Conservation (phyloP, 2,888 invertebrate genomes). For the Odontothrips loti region DNA sequence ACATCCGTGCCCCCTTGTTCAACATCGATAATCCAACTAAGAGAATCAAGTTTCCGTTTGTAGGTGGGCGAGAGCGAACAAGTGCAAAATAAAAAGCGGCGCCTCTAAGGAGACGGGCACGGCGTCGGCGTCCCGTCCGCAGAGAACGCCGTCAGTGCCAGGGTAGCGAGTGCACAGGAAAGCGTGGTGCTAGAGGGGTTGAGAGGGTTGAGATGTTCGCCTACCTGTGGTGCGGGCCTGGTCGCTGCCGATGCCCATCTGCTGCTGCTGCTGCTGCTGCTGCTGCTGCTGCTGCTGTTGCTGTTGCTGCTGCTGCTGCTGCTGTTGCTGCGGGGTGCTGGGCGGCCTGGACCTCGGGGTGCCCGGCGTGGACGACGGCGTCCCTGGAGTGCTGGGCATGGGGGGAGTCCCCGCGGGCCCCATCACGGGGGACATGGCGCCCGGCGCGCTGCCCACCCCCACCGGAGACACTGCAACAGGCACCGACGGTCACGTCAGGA, state of each 20-base stretch:
- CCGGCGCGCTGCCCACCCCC: neutral
- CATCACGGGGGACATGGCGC: neutral
- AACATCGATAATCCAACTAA: too few relatives aligned
- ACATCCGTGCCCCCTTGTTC: too few relatives aligned
- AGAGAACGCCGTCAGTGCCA: too few relatives aligned
- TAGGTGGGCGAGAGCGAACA: too few relatives aligned
- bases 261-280: neutral
- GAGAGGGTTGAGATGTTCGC: neutral
- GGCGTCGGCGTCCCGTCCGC: too few relatives aligned
- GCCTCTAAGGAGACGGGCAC: too few relatives aligned
- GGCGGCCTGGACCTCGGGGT: neutral
- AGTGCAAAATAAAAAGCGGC: too few relatives aligned
- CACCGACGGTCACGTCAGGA: neutral
- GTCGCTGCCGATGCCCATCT: too few relatives aligned
- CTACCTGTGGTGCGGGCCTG: slow-evolving; percentile 9
- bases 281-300: neutral
- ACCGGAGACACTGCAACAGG: neutral
- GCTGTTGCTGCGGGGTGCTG: neutral
- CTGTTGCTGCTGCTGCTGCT: neutral
- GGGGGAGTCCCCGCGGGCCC: neutral
- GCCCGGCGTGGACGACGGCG: slow-evolving; percentile 14
- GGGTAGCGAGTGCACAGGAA: neutral
- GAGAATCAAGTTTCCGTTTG: too few relatives aligned
- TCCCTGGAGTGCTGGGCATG: neutral
- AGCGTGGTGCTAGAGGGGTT: neutral